A percentile compares a stretch with the other conserved stretches of the same genome.
Evolutionary conservation across 1,140 invertebrate genomes (phyloP).

Genomic region (Drosophila triauraria): DNA sequence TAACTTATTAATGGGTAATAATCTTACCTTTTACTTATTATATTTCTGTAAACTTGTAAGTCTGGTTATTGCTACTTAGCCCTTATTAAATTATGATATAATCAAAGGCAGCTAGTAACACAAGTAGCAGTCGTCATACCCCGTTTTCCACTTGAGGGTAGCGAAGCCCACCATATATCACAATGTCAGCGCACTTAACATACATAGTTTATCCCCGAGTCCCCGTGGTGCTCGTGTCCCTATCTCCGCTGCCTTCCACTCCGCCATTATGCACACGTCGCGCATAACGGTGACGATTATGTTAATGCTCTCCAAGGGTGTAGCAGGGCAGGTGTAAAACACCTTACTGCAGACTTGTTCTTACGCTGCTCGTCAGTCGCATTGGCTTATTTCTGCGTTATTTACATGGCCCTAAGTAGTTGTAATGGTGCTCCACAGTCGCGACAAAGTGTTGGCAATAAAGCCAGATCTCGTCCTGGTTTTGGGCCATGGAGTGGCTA

Average conservation of each 20-base stretch:
- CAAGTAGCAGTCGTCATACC: slow-evolving; percentile 7
- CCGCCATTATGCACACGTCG: slow-evolving; percentile 78
- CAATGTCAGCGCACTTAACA: slow-evolving; percentile 79
- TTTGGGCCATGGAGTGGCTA: slow-evolving; percentile 43
- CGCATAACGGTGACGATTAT: slow-evolving; percentile 83
- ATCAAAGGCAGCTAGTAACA: slow-evolving; percentile 1
- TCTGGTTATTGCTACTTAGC: background rate
- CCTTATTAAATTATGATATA: slow-evolving; percentile 1
- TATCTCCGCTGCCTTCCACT: slow-evolving; percentile 14
- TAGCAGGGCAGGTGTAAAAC: background rate
- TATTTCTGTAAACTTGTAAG: background rate
- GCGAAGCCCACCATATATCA: slow-evolving; percentile 64
- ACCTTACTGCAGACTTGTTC: slow-evolving; percentile 35
- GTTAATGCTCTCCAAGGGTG: slow-evolving; percentile 63
- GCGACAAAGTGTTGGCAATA: slow-evolving; percentile 78
- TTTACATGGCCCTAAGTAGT: slow-evolving; percentile 30
- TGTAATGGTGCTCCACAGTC: slow-evolving; percentile 66
- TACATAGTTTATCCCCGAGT: slow-evolving; percentile 63
- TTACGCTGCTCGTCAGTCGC: slow-evolving; percentile 62
- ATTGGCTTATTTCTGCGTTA: slow-evolving; percentile 80
- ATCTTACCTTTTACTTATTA: no score
- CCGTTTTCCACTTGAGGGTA: slow-evolving; percentile 22
- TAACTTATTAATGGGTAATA: no score
- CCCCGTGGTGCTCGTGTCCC: slow-evolving; percentile 36
- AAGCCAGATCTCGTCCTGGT: slow-evolving; percentile 29